Conservation (phyloP, 2,797 vertebrate genomes). For the Tauraco hartlaubi region DNA sequence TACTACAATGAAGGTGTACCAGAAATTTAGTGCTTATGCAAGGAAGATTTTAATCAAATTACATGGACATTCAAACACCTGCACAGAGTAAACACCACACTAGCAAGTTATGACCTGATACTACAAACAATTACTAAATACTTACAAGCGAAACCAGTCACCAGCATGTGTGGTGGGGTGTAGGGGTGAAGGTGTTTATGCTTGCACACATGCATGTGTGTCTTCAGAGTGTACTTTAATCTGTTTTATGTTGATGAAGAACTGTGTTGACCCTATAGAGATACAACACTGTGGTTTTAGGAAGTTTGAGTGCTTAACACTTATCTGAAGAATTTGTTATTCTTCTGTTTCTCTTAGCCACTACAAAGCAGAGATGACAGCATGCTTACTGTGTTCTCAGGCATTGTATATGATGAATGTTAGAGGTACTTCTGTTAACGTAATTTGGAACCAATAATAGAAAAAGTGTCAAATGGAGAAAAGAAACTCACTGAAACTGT, state of each 20-base stretch:
- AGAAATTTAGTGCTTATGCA: not conserved
- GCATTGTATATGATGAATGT: not conserved
- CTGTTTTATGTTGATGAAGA: not conserved
- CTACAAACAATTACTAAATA: not conserved
- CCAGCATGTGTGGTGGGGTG: not conserved
- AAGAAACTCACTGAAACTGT: not conserved
- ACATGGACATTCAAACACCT: not conserved
- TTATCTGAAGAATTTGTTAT: not conserved
- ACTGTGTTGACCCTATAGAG: not conserved
- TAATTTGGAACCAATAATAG: slow-evolving; percentile 5
- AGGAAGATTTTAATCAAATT: not conserved
- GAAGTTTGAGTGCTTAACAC: not conserved
- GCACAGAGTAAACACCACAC: not conserved
- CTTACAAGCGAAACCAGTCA: not conserved
- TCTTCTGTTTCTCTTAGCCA: not conserved
- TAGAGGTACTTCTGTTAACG: not conserved
- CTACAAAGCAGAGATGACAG: not conserved
- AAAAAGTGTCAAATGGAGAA: not conserved
- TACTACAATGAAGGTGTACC: not conserved
- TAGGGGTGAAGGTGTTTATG: not conserved
- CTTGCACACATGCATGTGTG: not conserved
- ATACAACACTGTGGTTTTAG: not conserved
- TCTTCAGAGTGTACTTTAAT: not conserved
- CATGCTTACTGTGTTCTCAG: not conserved
- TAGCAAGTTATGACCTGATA: not conserved